Conservation (phyloP, 2,113 vertebrate genomes). For the Struthidea cinerea region DNA sequence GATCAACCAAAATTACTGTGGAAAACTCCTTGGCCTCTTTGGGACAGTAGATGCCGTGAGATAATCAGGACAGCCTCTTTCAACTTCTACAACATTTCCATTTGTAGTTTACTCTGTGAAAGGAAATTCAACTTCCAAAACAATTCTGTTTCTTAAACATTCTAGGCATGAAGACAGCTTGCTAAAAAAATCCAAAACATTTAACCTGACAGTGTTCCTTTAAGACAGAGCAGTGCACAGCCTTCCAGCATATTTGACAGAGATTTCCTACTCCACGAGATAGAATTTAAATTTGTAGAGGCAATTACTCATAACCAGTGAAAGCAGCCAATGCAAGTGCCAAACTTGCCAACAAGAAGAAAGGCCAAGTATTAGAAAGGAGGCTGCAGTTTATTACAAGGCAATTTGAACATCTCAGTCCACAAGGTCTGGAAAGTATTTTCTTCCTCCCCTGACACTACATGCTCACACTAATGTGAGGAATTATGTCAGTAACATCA, state of each 20-base stretch:
- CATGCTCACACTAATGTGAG: not conserved
- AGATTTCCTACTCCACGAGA: constrained; percentile 3
- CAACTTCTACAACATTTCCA: not conserved
- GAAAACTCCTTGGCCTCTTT: not conserved
- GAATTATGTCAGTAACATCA: not conserved
- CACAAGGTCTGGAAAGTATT: not conserved
- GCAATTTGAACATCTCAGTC: not conserved
- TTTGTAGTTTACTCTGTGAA: not conserved
- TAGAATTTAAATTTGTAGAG: constrained; percentile 16
- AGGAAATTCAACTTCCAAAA: not conserved
- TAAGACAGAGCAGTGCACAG: not conserved
- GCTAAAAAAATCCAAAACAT: not conserved
- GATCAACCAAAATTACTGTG: not conserved
- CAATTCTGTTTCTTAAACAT: not conserved
- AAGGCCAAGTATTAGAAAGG: constrained; percentile 23
- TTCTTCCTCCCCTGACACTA: not conserved
- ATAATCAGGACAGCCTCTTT: not conserved
- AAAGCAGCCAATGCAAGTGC: not conserved
- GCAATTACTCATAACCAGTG: constrained; percentile 42
- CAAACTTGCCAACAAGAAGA: not conserved
- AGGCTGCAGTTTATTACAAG: not conserved
- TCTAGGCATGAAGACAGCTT: not conserved
- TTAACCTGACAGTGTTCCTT: not conserved
- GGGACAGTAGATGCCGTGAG: not conserved
- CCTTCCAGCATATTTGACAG: not conserved